A percentile compares a stretch with the other conserved stretches of the same genome.
Evolutionary conservation across 1,140 invertebrate species (phyloP).

Genomic region (Drosophila triauraria): DNA sequence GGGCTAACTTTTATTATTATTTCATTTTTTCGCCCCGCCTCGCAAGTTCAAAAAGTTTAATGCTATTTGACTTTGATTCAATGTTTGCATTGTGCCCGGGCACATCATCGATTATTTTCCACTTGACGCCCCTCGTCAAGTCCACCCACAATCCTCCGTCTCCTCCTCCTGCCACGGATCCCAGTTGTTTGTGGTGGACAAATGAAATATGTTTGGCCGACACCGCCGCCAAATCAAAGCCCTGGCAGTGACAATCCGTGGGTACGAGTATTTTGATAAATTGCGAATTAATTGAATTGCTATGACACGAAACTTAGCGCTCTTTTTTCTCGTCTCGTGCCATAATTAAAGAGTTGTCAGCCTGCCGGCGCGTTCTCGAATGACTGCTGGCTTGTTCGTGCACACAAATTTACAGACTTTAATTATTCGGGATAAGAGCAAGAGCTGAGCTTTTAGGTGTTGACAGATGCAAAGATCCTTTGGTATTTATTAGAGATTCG

Average conservation of each 20-base stretch:
- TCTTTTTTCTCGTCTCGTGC: conserved; percentile 20
- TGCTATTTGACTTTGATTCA: conserved; percentile 82
- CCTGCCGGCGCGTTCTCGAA: neutral
- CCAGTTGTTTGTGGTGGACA: conserved; percentile 53
- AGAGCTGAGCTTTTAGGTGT: neutral
- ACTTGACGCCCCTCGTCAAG: conserved; percentile 37
- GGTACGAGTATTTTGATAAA: conserved; percentile 49
- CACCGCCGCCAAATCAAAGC: conserved; percentile 37
- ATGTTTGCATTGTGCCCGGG: conserved; percentile 72
- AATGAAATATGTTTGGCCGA: conserved; percentile 54
- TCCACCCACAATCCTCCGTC: conserved; percentile 11
- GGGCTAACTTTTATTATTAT: conserved; percentile 57
- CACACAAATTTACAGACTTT: conserved; percentile 20
- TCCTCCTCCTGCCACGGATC: conserved; percentile 8
- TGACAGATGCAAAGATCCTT: neutral
- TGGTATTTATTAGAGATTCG: neutral
- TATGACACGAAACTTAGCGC: conserved; percentile 52
- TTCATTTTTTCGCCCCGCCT: conserved; percentile 56
- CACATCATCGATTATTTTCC: conserved; percentile 75
- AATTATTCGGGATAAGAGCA: neutral
- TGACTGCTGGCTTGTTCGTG: conserved; percentile 10
- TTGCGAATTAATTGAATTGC: conserved; percentile 56
- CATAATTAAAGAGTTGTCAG: conserved; percentile 48
- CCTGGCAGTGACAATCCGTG: conserved; percentile 38
- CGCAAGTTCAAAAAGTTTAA: conserved; percentile 79